These are phyloP conservation scores for Cyanoderma ruficeps DNA, from an alignment of 2,113 vertebrate species.

Conservation along the genomic window DNA sequence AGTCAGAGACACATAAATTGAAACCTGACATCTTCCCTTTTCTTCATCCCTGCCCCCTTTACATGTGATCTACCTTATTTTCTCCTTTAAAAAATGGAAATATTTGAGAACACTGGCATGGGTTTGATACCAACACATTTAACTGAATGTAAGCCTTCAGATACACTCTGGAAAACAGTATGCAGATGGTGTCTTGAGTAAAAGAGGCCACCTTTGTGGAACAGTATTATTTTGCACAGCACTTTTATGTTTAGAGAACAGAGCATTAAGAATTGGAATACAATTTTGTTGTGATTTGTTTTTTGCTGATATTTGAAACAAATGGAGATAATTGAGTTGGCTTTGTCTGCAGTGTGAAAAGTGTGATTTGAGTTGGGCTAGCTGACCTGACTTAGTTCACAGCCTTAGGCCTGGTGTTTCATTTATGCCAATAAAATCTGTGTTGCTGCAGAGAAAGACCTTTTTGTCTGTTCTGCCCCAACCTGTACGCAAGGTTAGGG, in stretches of 20 bases:
- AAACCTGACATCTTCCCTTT: neutral
- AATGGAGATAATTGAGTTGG: neutral
- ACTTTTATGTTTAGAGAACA: slow-evolving; percentile 9
- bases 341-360: neutral
- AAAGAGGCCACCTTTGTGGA: neutral
- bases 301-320: neutral
- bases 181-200: neutral
- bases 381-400: neutral
- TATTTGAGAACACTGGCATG: neutral
- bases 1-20: neutral
- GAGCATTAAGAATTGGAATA: slow-evolving; percentile 25
- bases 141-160: neutral
- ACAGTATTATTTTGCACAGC: slow-evolving; percentile 4
- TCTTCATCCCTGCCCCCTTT: neutral
- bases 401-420: neutral
- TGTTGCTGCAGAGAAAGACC: neutral
- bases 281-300: neutral
- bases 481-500: fast-evolving
- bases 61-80: neutral
- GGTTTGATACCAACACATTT: neutral
- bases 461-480: neutral
- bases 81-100: neutral
- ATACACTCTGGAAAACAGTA: neutral
- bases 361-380: neutral
- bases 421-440: neutral